These are phyloP conservation scores for Stichodactyla mertensii DNA, from an alignment of 64 coral and sea anemone species.

Conservation along the genomic window DNA sequence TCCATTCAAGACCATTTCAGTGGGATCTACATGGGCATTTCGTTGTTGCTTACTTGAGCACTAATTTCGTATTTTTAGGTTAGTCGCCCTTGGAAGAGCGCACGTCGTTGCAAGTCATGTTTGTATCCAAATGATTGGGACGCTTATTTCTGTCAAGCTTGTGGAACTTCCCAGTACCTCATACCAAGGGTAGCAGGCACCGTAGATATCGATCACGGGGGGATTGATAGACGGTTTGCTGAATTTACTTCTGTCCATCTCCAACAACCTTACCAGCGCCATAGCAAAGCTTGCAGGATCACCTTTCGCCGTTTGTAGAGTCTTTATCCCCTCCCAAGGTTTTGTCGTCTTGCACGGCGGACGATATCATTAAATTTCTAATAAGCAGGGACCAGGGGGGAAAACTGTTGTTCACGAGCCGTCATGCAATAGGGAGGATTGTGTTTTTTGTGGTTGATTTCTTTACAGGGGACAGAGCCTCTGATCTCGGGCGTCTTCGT, in stretches of 20 bases:
- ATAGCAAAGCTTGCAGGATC: background rate
- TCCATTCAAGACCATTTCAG: background rate
- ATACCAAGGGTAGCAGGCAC: background rate
- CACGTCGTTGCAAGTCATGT: background rate
- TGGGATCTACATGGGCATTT: constrained; percentile 22
- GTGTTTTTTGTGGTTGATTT: constrained; percentile 27
- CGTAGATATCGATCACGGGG: background rate
- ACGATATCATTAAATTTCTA: constrained; percentile 19
- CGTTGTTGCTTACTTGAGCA: background rate
- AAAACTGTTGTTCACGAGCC: constrained; percentile 16
- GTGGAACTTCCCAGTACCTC: constrained; percentile 3
- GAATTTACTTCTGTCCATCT: background rate
- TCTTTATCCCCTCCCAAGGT: background rate
- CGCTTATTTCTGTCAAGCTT: constrained; percentile 14
- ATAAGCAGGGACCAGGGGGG: constrained; percentile 15
- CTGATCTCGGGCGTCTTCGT: constrained; percentile 28
- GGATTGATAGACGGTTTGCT: background rate
- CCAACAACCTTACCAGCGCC: constrained; percentile 14
- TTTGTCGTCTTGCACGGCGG: constrained; percentile 6
- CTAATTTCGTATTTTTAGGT: background rate
- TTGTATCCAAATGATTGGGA: constrained; percentile 9
- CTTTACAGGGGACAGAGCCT: constrained; percentile 32
- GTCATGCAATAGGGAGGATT: constrained; percentile 1
- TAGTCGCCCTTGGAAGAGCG: constrained; percentile 39
- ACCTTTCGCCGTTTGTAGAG: background rate